Percentiles rank a stretch among this genome's conserved stretches.
Conservation (phyloP, 1,140 invertebrate species). For the Ephestia elutella region DNA sequence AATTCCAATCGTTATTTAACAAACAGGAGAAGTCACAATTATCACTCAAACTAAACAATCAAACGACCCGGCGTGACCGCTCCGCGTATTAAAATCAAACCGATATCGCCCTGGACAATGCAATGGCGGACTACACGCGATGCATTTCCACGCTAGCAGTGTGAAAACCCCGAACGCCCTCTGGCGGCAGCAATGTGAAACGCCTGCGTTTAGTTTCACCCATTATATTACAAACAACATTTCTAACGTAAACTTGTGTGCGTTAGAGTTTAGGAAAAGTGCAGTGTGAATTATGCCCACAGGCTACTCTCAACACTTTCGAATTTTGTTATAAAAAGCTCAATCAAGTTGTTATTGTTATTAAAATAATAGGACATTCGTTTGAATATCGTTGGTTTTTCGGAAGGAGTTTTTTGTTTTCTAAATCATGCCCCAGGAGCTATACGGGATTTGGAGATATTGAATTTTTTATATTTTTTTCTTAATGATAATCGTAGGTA, state of each 20-base stretch:
- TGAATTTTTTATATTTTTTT: slow-evolving; percentile 4
- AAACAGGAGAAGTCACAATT: too few species aligned
- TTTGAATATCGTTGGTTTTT: background rate
- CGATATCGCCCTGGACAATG: too few species aligned
- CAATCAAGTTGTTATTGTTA: slow-evolving; percentile 34
- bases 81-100: too few species aligned
- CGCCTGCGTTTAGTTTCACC: too few species aligned
- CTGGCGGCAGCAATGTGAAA: too few species aligned
- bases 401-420: background rate
- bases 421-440: background rate
- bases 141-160: too few species aligned
- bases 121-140: too few species aligned
- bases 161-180: too few species aligned
- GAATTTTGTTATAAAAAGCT: slow-evolving; percentile 21
- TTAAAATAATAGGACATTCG: slow-evolving; percentile 46
- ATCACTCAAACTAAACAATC: too few species aligned
- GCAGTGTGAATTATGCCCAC: slow-evolving; percentile 38
- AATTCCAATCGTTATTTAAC: too few species aligned
- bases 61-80: too few species aligned
- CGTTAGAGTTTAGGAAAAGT: slow-evolving; percentile 14
- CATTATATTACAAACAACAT: background rate
- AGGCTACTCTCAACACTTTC: slow-evolving; percentile 48
- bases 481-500: background rate
- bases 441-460: background rate
- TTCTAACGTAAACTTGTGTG: background rate